These are phyloP conservation scores for Stomatorhinus ivindoensis DNA, from an alignment of 2,113 vertebrate species.

Conservation along the genomic window DNA sequence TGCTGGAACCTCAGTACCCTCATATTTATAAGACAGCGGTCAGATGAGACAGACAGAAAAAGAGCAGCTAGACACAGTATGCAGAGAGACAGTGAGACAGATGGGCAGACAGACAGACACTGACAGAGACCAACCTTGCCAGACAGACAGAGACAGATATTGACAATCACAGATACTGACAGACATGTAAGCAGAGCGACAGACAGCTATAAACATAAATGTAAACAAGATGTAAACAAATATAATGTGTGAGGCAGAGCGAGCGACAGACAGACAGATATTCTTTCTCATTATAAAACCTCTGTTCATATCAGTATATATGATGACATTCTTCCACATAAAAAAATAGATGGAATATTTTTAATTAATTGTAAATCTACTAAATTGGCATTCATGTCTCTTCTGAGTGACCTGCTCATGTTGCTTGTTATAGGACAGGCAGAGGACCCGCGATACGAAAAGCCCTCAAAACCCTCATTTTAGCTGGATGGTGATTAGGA, in stretches of 20 bases:
- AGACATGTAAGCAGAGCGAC: neutral
- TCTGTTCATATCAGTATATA: slow-evolving; percentile 8
- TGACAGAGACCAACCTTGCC: neutral
- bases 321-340: slow-evolving; percentile 3
- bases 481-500: neutral
- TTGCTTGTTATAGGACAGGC: neutral
- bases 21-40: neutral
- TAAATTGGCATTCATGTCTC: slow-evolving; percentile 22
- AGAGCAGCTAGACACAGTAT: neutral
- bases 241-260: neutral
- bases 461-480: neutral
- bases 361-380: slow-evolving; percentile 46
- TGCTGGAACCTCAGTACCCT: neutral
- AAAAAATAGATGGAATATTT: slow-evolving; percentile 8
- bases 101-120: neutral
- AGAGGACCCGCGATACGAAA: neutral
- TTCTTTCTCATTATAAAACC: neutral
- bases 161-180: neutral
- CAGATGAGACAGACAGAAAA: neutral
- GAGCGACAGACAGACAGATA: neutral
- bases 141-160: neutral
- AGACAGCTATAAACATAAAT: neutral
- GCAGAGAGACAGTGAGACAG: neutral
- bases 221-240: neutral
- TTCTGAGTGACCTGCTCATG: slow-evolving; percentile 29